phyloP scores from a whole-genome alignment of 2,113 vertebrate species.

The Erythrocercus mccallii region DNA sequence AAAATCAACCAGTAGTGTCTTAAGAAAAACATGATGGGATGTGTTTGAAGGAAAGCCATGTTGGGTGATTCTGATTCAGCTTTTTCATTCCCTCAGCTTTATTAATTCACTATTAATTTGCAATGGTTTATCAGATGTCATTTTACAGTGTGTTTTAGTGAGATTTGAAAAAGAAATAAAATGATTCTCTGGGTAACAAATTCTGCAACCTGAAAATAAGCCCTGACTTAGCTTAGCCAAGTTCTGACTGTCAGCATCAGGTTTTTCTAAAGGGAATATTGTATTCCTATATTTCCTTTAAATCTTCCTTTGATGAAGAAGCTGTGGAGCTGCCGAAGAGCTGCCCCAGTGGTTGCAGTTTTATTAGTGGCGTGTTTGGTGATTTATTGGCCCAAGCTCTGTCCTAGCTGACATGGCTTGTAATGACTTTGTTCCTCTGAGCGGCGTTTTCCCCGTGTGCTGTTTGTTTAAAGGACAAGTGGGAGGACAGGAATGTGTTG shows the following conservation, averaged over 20 bases:
- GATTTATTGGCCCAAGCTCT: not conserved
- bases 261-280: not conserved
- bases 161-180: not conserved
- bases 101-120: not conserved
- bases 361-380: not conserved
- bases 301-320: not conserved
- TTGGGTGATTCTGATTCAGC: not conserved
- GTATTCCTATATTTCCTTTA: not conserved
- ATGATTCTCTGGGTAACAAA: not conserved
- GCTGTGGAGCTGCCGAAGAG: not conserved
- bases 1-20: not conserved
- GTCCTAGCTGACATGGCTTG: not conserved
- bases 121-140: not conserved
- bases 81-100: not conserved
- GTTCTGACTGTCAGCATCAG: not conserved
- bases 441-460: not conserved
- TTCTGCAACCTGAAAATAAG: not conserved
- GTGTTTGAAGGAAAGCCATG: not conserved
- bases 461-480: conserved; percentile 6
- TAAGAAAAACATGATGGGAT: not conserved
- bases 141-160: not conserved
- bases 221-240: not conserved
- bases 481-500: conserved; percentile 18
- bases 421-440: not conserved
- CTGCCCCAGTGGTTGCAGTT: not conserved